These are phyloP conservation scores for Heliconius hortense DNA, from an alignment of 2,888 invertebrate species.

Conservation along the genomic window DNA sequence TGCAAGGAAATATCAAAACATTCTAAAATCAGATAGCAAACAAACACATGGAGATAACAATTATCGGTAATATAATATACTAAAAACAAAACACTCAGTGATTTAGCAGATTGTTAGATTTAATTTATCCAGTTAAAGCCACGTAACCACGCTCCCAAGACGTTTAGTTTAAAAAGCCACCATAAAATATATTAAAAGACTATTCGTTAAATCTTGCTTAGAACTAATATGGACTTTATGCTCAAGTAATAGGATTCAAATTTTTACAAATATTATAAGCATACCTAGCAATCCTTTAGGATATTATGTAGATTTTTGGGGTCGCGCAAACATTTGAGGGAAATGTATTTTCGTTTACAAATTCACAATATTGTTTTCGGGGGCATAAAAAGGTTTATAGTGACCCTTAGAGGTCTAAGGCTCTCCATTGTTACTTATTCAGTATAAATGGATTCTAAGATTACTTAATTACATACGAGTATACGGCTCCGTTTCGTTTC, in stretches of 20 bases:
- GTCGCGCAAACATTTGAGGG: conserved; percentile 43
- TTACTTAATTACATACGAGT: conserved; percentile 29
- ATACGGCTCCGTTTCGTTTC: not conserved
- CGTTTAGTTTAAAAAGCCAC: conserved; percentile 42
- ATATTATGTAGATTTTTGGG: conserved; percentile 46
- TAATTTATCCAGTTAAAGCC: conserved; percentile 32
- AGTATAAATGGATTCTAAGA: conserved; percentile 32
- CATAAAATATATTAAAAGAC: conserved; percentile 39
- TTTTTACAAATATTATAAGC: conserved; percentile 9
- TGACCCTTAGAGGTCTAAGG: conserved; percentile 33
- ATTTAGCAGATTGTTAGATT: conserved; percentile 29
- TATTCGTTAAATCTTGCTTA: not conserved
- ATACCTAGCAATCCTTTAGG: conserved; percentile 35
- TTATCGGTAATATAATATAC: not conserved
- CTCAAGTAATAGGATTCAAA: conserved; percentile 22
- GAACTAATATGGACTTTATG: conserved; percentile 9
- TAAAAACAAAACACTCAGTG: not conserved
- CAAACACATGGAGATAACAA: not conserved
- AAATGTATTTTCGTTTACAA: conserved; percentile 41
- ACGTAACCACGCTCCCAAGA: conserved; percentile 41
- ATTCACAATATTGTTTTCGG: conserved; percentile 46
- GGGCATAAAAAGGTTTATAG: conserved; percentile 39
- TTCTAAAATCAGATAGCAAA: not conserved
- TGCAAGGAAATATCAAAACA: not conserved
- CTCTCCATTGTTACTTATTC: conserved; percentile 28